Percentiles rank a stretch among this genome's conserved stretches.
phyloP scores from a whole-genome alignment of 2,113 vertebrate species.

The Tupaia chinensis region DNA sequence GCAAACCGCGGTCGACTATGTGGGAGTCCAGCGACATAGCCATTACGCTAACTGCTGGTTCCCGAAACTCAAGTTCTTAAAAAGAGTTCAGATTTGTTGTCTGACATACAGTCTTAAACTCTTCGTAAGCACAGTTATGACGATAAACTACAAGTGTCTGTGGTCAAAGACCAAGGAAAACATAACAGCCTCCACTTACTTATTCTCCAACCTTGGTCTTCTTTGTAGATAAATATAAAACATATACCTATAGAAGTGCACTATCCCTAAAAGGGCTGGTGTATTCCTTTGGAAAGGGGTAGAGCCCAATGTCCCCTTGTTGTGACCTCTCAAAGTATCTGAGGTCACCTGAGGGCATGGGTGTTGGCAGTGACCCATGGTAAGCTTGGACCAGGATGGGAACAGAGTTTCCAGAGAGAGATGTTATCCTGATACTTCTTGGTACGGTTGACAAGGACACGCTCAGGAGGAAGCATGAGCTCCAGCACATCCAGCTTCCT shows the following conservation, averaged over 20 bases:
- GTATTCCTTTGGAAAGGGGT: constrained; percentile 42
- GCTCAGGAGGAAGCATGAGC: not conserved
- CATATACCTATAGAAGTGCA: not conserved
- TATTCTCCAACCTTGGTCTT: not conserved
- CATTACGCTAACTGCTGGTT: no score
- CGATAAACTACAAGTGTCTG: not conserved
- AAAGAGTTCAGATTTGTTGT: not conserved
- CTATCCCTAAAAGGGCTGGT: not conserved
- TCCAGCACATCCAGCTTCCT: not conserved
- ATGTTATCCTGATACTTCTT: not conserved
- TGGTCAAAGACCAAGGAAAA: not conserved
- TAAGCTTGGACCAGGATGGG: not conserved
- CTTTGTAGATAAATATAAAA: not conserved
- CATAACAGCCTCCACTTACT: not conserved
- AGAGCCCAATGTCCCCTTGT: not conserved
- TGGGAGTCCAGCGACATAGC: no score
- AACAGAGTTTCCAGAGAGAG: not conserved
- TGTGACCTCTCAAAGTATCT: not conserved
- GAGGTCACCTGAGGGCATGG: not conserved
- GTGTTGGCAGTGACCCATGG: not conserved
- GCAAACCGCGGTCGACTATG: no score
- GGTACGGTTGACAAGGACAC: not conserved
- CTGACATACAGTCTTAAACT: constrained; percentile 29
- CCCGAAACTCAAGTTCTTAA: not conserved
- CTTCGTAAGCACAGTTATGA: constrained; percentile 1